These are phyloP conservation scores for Lingula anatina DNA, from an alignment of 2,888 invertebrate species.

Conservation along the genomic window DNA sequence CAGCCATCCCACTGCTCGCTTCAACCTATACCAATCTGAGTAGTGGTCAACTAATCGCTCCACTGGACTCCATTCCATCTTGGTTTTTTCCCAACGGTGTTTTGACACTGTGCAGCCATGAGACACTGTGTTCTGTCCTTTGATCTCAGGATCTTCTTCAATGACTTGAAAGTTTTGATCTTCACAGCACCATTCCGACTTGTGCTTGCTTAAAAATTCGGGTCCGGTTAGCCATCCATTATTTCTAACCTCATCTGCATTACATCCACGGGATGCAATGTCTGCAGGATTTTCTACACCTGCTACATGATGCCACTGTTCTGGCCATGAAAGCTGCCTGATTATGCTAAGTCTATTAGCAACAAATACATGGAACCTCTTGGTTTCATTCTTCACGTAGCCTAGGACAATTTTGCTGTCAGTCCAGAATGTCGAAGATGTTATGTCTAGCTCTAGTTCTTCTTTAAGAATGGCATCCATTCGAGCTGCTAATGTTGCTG, in stretches of 20 bases:
- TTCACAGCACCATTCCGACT: background rate
- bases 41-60: background rate
- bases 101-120: too few relatives aligned
- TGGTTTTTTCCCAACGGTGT: background rate
- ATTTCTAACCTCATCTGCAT: background rate
- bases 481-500: constrained; percentile 2
- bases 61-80: background rate
- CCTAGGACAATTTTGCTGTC: too few relatives aligned
- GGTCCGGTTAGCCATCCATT: background rate
- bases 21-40: background rate
- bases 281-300: constrained; percentile 4
- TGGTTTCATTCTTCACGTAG: too few relatives aligned
- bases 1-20: background rate
- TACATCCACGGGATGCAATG: background rate
- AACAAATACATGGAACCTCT: too few relatives aligned
- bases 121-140: too few relatives aligned
- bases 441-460: background rate
- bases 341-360: too few relatives aligned
- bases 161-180: background rate
- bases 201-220: background rate
- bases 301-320: constrained; percentile 3
- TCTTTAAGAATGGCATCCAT: background rate
- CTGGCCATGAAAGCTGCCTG: too few relatives aligned
- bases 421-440: background rate
- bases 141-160: too few relatives aligned